phyloP scores from a whole-genome alignment of 2,888 invertebrate species.

The Eudemis profundana region DNA sequence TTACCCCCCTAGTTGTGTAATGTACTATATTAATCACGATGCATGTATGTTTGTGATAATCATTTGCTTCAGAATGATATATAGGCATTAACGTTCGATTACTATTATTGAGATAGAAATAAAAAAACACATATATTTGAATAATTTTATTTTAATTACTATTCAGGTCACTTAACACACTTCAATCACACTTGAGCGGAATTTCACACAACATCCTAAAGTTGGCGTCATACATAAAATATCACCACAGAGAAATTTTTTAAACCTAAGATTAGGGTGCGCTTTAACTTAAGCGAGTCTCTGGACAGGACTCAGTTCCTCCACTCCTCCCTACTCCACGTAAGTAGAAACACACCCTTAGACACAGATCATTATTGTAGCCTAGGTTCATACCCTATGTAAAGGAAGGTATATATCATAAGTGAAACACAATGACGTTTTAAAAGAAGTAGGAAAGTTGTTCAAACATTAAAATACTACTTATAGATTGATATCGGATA shows the following conservation, averaged over 20 bases:
- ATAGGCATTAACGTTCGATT: not conserved
- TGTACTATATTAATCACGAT: no score
- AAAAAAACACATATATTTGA: not conserved
- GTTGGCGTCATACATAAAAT: not conserved
- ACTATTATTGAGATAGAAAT: not conserved
- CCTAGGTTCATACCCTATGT: not conserved
- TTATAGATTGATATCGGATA: no score
- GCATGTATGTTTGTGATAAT: no score
- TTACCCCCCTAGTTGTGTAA: no score
- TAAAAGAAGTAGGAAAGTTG: not conserved
- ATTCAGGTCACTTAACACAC: constrained; percentile 23
- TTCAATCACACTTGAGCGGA: constrained; percentile 1
- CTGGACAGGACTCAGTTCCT: no score
- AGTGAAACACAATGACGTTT: constrained; percentile 37
- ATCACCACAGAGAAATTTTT: not conserved
- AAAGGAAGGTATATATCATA: not conserved
- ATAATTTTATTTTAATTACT: constrained; percentile 6
- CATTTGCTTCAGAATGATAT: no score
- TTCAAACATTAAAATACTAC: not conserved
- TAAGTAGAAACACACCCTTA: no score
- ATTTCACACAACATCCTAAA: constrained; percentile 4
- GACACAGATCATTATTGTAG: no score
- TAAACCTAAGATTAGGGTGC: no score
- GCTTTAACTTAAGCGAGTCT: no score
- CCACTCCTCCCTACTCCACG: no score